phyloP scores from a whole-genome alignment of 1,140 invertebrate genomes.

The Dinothrombium tinctorium region DNA sequence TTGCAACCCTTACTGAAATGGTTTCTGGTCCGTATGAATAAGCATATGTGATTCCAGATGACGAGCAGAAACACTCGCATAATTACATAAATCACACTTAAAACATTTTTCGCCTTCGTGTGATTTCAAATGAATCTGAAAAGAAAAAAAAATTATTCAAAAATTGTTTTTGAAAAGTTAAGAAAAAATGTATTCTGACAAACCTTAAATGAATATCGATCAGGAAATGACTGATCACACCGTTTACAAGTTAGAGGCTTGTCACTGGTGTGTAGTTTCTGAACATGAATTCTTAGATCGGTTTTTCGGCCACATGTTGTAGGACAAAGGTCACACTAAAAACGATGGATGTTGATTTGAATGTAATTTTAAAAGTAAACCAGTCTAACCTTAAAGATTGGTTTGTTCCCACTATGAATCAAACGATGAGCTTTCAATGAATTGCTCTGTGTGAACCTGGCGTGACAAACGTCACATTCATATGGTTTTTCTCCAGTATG shows the following conservation, averaged over 20 bases:
- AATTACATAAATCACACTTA: slow-evolving; percentile 80
- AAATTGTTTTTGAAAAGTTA: background rate
- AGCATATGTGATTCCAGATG: slow-evolving; percentile 90
- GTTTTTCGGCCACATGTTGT: slow-evolving; percentile 90
- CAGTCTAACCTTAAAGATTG: slow-evolving; percentile 32
- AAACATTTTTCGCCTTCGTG: slow-evolving; percentile 95
- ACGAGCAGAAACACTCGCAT: slow-evolving; percentile 69
- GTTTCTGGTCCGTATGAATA: slow-evolving; percentile 79
- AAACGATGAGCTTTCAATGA: slow-evolving; percentile 78
- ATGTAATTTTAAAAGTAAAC: background rate
- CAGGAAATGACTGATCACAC: slow-evolving; percentile 75
- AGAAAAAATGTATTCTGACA: slow-evolving; percentile 3
- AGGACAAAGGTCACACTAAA: slow-evolving; percentile 80
- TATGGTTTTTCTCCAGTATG: slow-evolving; percentile 39
- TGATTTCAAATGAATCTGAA: slow-evolving; percentile 45
- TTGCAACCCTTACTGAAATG: slow-evolving; percentile 34
- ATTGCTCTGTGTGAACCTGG: slow-evolving; percentile 85
- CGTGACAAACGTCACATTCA: slow-evolving; percentile 33
- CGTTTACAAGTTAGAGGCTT: slow-evolving; percentile 72
- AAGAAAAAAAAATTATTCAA: slow-evolving; percentile 5
- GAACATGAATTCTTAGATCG: slow-evolving; percentile 81
- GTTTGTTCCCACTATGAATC: slow-evolving; percentile 81
- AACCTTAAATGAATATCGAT: slow-evolving; percentile 34
- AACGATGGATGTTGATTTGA: background rate
- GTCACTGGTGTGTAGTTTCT: slow-evolving; percentile 83